Conservation (phyloP, 92 coral and sea anemone species). For the Porites evermanni region DNA sequence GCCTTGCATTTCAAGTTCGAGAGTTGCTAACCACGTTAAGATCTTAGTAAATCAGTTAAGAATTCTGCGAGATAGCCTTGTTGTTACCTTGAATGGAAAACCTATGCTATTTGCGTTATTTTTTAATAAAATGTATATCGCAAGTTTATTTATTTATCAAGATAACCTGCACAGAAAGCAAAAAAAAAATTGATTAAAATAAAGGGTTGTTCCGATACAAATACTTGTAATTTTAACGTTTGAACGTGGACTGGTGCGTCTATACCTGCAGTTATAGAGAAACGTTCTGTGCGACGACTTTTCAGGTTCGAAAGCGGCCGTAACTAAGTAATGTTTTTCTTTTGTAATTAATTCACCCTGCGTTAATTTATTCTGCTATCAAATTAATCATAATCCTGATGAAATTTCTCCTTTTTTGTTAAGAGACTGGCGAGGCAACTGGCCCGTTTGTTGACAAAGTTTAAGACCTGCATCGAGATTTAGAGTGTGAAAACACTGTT, state of each 20-base stretch:
- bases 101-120: neutral
- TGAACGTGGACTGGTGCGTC: neutral
- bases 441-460: neutral
- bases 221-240: neutral
- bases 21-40: neutral
- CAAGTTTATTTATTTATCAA: conserved; percentile 3
- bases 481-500: neutral
- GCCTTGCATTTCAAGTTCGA: neutral
- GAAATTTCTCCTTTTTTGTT: neutral
- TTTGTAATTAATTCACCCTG: neutral
- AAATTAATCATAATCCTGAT: neutral
- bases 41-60: neutral
- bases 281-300: neutral
- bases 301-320: too few species aligned
- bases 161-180: neutral
- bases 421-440: neutral
- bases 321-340: too few species aligned
- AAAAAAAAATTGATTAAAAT: neutral
- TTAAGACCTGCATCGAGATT: neutral
- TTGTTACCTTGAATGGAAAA: neutral
- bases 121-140: conserved; percentile 10
- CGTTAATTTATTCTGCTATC: conserved; percentile 12
- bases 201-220: neutral
- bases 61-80: neutral
- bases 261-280: neutral